Evolutionary conservation across 2,888 invertebrate species (phyloP), one percentile per base, ranked within the genome.

Genomic region (Chrysopilus asiliformis): DNA sequence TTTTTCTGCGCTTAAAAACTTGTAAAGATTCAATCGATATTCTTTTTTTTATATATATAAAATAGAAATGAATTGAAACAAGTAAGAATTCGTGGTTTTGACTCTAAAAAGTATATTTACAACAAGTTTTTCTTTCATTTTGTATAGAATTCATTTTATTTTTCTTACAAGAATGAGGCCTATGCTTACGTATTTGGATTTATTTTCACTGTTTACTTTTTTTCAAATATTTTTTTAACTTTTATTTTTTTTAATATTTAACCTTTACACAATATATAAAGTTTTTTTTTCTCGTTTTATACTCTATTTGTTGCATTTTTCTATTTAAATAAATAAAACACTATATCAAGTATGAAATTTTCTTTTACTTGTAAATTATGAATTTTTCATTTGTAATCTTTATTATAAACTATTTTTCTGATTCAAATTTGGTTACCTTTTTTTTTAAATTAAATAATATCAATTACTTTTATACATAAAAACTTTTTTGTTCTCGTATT

Each of bases 21-120:
- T n/a, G n/a, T n/a, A n/a, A n/a, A n/a, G n/a, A n/a, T n/a, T n/a
- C n/a, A n/a, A n/a, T n/a, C n/a, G n/a, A n/a, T n/a, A n/a, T n/a
- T n/a, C n/a, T n/a, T n/a, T n/a, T n/a, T n/a, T n/a, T n/a, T n/a
- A n/a, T n/a, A n/a, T n/a, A n/a, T n/a, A n/a, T n/a, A n/a, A n/a
- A n/a, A n/a, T n/a, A n/a, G n/a, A n/a, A n/a, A n/a, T n/a, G n/a
- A n/a, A n/a, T n/a, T n/a, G n/a, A n/a, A n/a, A n/a, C n/a, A n/a
- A n/a, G n/a, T n/a, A n/a, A n/a, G n/a, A n/a, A n/a, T n/a, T n/a
- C n/a, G n/a, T n/a, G n/a, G n/a, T n/a, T n/a, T n/a, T n/a, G n/a
- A n/a, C n/a, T n/a, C n/a, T n/a, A n/a, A n/a, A n/a, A 54, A 55
- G 51, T 58, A 55, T 57, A 58, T 60, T 60, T 60, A 60, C 60